phyloP scores from a whole-genome alignment of 2,797 vertebrate genomes.

The Catharus ustulatus region DNA sequence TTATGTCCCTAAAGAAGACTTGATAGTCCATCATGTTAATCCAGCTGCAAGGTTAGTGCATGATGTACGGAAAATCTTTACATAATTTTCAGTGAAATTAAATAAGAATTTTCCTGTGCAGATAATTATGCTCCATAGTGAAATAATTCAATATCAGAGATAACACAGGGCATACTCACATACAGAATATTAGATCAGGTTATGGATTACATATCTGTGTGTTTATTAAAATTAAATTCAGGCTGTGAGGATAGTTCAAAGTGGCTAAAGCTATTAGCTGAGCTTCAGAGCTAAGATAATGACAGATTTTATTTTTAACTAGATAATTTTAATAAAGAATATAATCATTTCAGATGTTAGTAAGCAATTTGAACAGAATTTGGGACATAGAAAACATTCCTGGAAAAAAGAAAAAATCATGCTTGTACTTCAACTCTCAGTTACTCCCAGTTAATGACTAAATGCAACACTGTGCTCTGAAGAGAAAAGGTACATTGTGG shows the following conservation, averaged over 20 bases:
- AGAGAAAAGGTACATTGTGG: background rate
- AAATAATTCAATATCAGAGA: slow-evolving; percentile 34
- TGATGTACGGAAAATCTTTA: slow-evolving; percentile 41
- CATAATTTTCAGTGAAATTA: slow-evolving; percentile 64
- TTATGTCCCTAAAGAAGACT: slow-evolving; percentile 58
- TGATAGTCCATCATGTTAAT: slow-evolving; percentile 64
- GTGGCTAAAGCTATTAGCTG: background rate
- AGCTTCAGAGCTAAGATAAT: background rate
- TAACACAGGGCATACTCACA: background rate
- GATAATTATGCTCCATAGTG: slow-evolving; percentile 4
- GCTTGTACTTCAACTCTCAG: background rate
- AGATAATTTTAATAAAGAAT: background rate
- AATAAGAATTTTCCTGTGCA: slow-evolving; percentile 37
- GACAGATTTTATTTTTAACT: background rate
- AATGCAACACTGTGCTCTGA: background rate
- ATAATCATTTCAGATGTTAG: background rate
- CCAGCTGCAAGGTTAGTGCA: slow-evolving; percentile 34
- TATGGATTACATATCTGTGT: background rate
- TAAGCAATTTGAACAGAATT: background rate
- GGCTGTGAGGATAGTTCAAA: background rate
- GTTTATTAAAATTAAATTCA: slow-evolving; percentile 1
- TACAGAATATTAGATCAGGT: background rate
- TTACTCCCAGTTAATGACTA: background rate
- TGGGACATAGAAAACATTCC: background rate
- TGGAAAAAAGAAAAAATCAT: background rate